Evolutionary conservation across 2,797 vertebrate genomes (phyloP), one percentile per base, ranked within the genome.

Genomic region (Sparus aurata): DNA sequence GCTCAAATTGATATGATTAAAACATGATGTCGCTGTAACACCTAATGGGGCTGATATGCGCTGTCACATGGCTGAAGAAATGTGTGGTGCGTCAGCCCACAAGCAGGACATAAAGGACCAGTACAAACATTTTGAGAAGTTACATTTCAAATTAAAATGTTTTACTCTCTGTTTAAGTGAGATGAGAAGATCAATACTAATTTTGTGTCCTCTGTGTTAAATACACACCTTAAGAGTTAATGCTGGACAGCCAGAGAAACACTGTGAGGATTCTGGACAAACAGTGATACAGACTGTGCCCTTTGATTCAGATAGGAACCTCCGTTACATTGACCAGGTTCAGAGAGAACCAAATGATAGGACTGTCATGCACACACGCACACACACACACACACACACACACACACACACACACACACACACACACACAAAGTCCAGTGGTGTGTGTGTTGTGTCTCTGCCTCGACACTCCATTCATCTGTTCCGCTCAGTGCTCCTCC

Each of bases 1-100:
- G 60, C 65, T 74, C 84, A 89, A 80, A 90, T 79, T 84, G 73
- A 77, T 66, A 87, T 79, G 73, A 88, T 90, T 89, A 85, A 87
- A 84, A 80, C 65, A 80, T 70, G 69, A 80, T 79, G 76, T 77
- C 17, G 20, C 62, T 66, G 59, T 59, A 69, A 80, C 53, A 53
- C 49, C 30, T 30, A 45, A 75, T 73, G 68, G 45, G 25, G 9
- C 62, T 47, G 30, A 16, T 59, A 47, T 50, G 27, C 10, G 50
- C 13, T 54, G 63, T 38, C 77, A 73, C 52, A 13, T 46, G 34
- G 34, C 38, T 49, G 50, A 30, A 20, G 15, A 38, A 54, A 2
- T 4, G 18, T 9, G 59, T 64, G 27, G 13, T 16, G 43, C 3
- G 5, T 66, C 34, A 50, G n/a, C 47, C 3, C 2, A 30, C 45